Conservation (phyloP, 2,888 invertebrate species). For the Strigamia crassipes region DNA sequence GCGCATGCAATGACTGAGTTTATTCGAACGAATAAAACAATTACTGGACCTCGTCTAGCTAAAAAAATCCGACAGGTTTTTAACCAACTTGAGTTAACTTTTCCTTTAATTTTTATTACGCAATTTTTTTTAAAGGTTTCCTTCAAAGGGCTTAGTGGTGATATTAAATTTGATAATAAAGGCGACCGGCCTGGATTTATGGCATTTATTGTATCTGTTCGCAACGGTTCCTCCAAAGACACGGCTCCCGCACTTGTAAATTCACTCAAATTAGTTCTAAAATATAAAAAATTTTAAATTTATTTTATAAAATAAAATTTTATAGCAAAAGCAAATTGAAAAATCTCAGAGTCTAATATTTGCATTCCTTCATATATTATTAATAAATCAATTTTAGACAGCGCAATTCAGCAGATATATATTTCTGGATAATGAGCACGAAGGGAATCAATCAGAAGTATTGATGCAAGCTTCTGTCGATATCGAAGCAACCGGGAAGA, state of each 20-base stretch:
- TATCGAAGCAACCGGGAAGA: slow-evolving; percentile 4
- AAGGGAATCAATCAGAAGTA: slow-evolving; percentile 8
- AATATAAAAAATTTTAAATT: too few relatives aligned
- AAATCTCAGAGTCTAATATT: background rate
- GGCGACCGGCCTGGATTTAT: slow-evolving; percentile 44
- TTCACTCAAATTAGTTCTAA: too few relatives aligned
- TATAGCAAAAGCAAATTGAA: too few relatives aligned
- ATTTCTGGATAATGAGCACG: slow-evolving; percentile 44
- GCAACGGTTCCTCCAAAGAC: slow-evolving; percentile 29
- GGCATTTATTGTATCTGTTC: slow-evolving; percentile 45
- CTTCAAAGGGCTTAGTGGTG: slow-evolving; percentile 28
- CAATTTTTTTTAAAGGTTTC: slow-evolving; percentile 12
- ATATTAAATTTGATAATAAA: slow-evolving; percentile 42
- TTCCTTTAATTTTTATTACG: background rate
- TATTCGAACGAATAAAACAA: slow-evolving; percentile 14
- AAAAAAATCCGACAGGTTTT: slow-evolving; percentile 14
- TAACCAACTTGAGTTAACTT: background rate
- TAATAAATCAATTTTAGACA: slow-evolving; percentile 11
- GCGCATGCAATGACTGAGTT: slow-evolving; percentile 44
- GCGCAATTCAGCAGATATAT: slow-evolving; percentile 43
- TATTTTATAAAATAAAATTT: too few relatives aligned
- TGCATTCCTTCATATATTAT: background rate
- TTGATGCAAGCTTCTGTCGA: slow-evolving; percentile 15
- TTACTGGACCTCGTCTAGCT: slow-evolving; percentile 33
- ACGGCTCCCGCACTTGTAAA: slow-evolving; percentile 36